Evolutionary conservation across 2,113 vertebrate species (phyloP), one percentile per base, ranked within the genome.

Genomic region (Procavia capensis): DNA sequence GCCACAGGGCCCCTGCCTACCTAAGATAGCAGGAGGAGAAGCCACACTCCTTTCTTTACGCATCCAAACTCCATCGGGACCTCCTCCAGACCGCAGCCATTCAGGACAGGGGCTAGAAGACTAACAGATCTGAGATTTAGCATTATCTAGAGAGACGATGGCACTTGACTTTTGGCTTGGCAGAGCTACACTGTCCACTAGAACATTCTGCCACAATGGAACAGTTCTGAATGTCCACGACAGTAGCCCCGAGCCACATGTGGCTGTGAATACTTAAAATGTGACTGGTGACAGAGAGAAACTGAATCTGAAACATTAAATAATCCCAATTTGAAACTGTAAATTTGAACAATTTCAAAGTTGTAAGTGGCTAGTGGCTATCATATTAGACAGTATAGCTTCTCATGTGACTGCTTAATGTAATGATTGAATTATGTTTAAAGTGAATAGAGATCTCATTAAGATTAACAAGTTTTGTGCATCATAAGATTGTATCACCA

Each of bases 261-360:
- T 61, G 22, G 16, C 14, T 75, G 2, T 34, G n/a, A 39, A 41
- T 22, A 11, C 54, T n/a, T 57, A 43, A 50, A 72, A 9, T 7
- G 6, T 13, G n/a, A 41, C 45, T 63, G 50, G n/a, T n/a, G n/a
- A 82, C 22, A 63, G 61, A 10, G 47, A 95, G 19, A 25, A 50
- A 59, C 3, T 47, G 22, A 90, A 83, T 66, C 86, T 47, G 64
- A 89, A 68, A 47, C 31, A 14, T 72, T 75, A 72, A 72, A 34
- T 95, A 79, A 89, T 93, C 87, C 63, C 64, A 27, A 72, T 76
- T 76, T 90, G 79, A 89, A 74, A 72, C 82, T n/a, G n/a, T 22
- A 66, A 83, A 50, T 16, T n/a, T n/a, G n/a, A n/a, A n/a, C n/a
- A n/a, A n/a, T n/a, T n/a, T n/a, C n/a, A n/a, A n/a, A 43, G 54